phyloP scores from a whole-genome alignment of 2,113 vertebrate genomes.

The Anolis sagrei region DNA sequence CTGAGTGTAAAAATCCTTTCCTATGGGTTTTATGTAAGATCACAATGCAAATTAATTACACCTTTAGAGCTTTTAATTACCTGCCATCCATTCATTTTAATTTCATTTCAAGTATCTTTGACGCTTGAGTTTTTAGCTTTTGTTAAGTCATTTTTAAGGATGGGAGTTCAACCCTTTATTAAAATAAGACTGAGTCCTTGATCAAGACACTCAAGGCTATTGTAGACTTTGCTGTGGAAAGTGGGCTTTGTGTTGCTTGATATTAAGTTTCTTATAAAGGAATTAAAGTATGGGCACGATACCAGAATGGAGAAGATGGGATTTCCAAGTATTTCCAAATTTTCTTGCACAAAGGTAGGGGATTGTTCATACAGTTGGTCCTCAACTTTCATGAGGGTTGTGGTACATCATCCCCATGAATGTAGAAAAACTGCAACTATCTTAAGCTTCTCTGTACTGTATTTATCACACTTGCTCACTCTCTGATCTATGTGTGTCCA shows the following conservation, averaged over 20 bases:
- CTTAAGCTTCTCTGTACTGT: no score
- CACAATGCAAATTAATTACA: constrained; percentile 5
- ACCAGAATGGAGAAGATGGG: background rate
- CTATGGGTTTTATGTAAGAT: background rate
- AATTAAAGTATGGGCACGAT: background rate
- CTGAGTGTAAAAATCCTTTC: background rate
- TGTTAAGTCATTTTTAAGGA: background rate
- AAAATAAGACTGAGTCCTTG: background rate
- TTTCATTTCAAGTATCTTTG: background rate
- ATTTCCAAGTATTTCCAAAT: background rate
- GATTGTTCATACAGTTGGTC: background rate
- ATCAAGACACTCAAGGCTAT: background rate
- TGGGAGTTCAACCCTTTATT: background rate
- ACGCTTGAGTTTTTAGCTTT: background rate
- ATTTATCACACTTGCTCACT: no score
- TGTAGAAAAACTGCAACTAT: no score
- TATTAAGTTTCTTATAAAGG: background rate
- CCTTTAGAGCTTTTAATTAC: constrained; percentile 1
- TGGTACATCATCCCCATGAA: no score
- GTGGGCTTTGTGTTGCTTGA: background rate
- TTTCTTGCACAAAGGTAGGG: background rate
- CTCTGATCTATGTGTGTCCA: no score
- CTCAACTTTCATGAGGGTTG: no score
- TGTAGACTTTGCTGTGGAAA: background rate
- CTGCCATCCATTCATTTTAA: background rate